Evolutionary conservation across 2,797 vertebrate genomes (phyloP).

Genomic region (Acanthis flammea): DNA sequence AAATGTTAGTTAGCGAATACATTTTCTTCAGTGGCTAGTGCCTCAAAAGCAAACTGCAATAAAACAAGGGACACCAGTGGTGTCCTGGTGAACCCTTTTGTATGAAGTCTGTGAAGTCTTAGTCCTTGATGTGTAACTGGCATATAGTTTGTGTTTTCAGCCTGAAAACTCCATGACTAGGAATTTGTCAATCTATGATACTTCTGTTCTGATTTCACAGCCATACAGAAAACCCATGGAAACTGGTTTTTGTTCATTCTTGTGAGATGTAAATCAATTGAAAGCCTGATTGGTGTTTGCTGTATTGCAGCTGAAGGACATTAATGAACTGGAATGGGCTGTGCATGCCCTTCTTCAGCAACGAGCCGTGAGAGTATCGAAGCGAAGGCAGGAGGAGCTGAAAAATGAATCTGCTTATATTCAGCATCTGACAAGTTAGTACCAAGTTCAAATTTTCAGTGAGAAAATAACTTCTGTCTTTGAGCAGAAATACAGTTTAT

Average conservation of each 20-base stretch:
- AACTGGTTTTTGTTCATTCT: background rate
- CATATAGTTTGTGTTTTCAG: background rate
- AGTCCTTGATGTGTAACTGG: background rate
- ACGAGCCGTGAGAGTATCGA: slow-evolving; percentile 71
- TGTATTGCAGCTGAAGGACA: slow-evolving; percentile 65
- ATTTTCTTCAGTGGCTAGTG: background rate
- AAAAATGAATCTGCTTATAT: slow-evolving; percentile 80
- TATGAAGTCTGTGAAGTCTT: background rate
- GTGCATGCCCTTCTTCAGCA: slow-evolving; percentile 81
- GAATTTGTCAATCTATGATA: background rate
- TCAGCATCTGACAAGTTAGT: slow-evolving; percentile 83
- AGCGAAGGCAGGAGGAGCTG: slow-evolving; percentile 80
- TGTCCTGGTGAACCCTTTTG: background rate
- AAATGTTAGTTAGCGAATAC: background rate
- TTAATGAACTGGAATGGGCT: slow-evolving; percentile 84
- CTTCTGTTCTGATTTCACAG: background rate
- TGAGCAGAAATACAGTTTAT: background rate
- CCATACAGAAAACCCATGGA: background rate
- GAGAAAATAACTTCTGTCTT: background rate
- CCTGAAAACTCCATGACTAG: background rate
- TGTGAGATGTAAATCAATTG: background rate
- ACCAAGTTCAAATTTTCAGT: background rate
- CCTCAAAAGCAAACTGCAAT: background rate
- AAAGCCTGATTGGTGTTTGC: background rate
- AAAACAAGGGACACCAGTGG: fast-evolving